phyloP scores from a whole-genome alignment of 2,888 invertebrate species.

The Kuschelorhynchus macadamiae region DNA sequence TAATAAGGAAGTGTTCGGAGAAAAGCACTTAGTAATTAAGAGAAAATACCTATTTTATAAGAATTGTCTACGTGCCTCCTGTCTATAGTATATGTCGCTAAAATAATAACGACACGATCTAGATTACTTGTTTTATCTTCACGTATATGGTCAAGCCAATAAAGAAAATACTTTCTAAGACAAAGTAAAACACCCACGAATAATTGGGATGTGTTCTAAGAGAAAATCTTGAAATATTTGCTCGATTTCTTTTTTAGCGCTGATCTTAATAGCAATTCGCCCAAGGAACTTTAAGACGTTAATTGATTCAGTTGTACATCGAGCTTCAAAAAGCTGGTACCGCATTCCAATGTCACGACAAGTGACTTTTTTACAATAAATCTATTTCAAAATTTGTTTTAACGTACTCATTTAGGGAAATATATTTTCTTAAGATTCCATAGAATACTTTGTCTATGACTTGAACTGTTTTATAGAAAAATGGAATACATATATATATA shows the following conservation, averaged over 20 bases:
- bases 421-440: no score
- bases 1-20: conserved; percentile 33
- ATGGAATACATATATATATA: no score
- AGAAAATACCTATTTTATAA: conserved; percentile 53
- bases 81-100: conserved; percentile 48
- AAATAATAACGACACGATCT: conserved; percentile 53
- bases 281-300: no score
- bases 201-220: conserved; percentile 55
- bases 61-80: conserved; percentile 49
- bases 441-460: no score
- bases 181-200: conserved; percentile 64
- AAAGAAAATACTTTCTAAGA: conserved; percentile 64
- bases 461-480: no score
- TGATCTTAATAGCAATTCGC: no score
- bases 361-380: no score
- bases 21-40: conserved; percentile 44
- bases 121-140: conserved; percentile 52
- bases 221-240: conserved; percentile 39
- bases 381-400: not conserved
- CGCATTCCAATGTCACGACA: no score
- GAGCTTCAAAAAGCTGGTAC: no score
- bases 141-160: conserved; percentile 59
- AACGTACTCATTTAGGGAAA: no score
- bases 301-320: no score
- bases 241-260: conserved; percentile 38